A percentile compares a stretch with the other conserved stretches of the same genome.
Conservation (phyloP, 2,888 invertebrate species). For the Agrochola lota region DNA sequence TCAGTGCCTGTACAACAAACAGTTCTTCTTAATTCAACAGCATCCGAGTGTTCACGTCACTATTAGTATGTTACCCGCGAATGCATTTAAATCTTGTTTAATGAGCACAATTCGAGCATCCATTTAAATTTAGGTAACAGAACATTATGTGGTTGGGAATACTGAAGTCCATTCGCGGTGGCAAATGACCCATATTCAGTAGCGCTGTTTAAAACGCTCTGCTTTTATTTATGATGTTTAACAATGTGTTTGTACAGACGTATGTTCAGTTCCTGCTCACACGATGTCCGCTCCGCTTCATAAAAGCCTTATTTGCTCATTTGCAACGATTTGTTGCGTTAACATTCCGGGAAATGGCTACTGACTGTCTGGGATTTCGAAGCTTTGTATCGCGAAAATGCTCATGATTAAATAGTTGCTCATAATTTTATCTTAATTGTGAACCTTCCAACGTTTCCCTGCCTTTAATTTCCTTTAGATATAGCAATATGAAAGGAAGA, state of each 20-base stretch:
- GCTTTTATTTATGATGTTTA: conserved; percentile 55
- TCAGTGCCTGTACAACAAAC: conserved; percentile 38
- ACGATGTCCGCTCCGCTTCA: conserved; percentile 41
- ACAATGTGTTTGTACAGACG: conserved; percentile 52
- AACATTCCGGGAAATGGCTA: conserved; percentile 20
- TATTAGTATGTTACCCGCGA: conserved; percentile 60
- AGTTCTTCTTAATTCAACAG: conserved; percentile 43
- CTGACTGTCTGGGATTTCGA: conserved; percentile 29
- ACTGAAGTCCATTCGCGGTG: conserved; percentile 62
- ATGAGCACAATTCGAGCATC: conserved; percentile 63
- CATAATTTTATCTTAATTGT: conserved; percentile 49
- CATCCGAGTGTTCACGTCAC: conserved; percentile 46
- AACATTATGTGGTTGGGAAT: conserved; percentile 66
- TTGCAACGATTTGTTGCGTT: conserved; percentile 43
- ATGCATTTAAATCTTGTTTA: conserved; percentile 67
- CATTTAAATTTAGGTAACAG: conserved; percentile 61
- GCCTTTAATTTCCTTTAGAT: conserved; percentile 24
- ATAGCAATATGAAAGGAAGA: conserved; percentile 12
- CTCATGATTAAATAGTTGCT: conserved; percentile 34
- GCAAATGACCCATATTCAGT: conserved; percentile 69
- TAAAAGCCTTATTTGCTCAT: conserved; percentile 43
- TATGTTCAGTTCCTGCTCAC: conserved; percentile 44
- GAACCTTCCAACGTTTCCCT: conserved; percentile 26
- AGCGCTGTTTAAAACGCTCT: conserved; percentile 53
- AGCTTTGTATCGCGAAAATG: conserved; percentile 40